Evolutionary conservation across 2,888 invertebrate genomes (phyloP).

Genomic region (Phorcus lineatus): DNA sequence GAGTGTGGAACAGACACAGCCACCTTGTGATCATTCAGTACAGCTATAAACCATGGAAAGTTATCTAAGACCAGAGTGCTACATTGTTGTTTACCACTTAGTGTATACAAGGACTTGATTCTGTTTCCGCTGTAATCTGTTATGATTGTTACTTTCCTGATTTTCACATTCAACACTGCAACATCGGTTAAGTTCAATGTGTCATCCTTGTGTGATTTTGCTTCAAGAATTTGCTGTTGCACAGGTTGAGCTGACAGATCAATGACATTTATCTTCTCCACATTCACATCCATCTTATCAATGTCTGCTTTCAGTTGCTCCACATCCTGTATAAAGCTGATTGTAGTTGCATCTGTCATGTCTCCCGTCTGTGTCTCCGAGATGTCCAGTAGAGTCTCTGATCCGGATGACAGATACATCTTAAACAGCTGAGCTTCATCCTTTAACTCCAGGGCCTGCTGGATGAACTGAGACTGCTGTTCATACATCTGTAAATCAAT

Average conservation of each 20-base stretch:
- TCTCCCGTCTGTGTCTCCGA: background rate
- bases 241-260: background rate
- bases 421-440: background rate
- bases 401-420: background rate
- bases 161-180: background rate
- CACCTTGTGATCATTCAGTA: background rate
- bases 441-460: background rate
- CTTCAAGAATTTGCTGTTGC: too few relatives aligned
- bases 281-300: background rate
- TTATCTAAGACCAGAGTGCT: background rate
- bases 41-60: background rate
- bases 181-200: background rate
- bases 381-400: background rate
- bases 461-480: background rate
- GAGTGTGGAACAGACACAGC: background rate
- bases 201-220: too few relatives aligned
- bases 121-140: background rate
- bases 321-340: background rate
- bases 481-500: background rate
- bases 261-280: background rate
- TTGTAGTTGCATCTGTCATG: background rate
- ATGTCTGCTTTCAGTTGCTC: background rate
- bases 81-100: background rate
- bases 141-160: background rate
- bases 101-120: background rate